phyloP scores from a whole-genome alignment of 2,888 invertebrate species.

The Diarsia dahlii region DNA sequence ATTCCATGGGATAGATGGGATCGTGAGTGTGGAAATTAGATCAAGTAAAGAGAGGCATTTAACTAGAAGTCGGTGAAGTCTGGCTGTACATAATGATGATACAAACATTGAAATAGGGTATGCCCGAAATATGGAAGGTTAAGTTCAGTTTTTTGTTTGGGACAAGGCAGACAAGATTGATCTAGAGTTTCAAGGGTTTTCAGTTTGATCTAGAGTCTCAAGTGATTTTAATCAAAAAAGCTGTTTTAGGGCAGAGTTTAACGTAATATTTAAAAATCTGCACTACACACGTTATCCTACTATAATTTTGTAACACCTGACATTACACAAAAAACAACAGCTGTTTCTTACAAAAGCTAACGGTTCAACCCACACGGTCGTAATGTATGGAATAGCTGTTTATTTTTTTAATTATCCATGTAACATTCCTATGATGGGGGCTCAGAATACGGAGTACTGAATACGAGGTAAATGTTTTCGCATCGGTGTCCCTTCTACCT shows the following conservation, averaged over 20 bases:
- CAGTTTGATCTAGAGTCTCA: accelerated
- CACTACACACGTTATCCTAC: background rate
- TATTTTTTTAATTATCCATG: too few species aligned
- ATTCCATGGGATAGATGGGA: background rate
- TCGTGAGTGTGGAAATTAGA: background rate
- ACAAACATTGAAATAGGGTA: background rate
- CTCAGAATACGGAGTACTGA: too few species aligned
- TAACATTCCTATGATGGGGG: too few species aligned
- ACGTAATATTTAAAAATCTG: background rate
- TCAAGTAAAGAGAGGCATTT: background rate
- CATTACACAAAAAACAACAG: background rate
- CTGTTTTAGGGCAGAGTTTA: background rate
- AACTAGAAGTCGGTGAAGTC: background rate
- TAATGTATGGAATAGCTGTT: too few species aligned
- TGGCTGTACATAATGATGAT: too few species aligned
- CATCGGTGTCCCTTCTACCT: too few species aligned
- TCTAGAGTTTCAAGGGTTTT: background rate
- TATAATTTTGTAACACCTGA: background rate
- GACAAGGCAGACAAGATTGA: background rate
- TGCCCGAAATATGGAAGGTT: background rate
- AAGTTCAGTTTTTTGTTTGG: background rate
- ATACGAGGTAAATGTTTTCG: too few species aligned
- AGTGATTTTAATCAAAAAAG: background rate
- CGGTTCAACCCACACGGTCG: background rate
- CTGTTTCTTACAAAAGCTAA: too few species aligned